Conservation (phyloP, 2,888 invertebrate genomes). For the Bhutanitis thaidina region DNA sequence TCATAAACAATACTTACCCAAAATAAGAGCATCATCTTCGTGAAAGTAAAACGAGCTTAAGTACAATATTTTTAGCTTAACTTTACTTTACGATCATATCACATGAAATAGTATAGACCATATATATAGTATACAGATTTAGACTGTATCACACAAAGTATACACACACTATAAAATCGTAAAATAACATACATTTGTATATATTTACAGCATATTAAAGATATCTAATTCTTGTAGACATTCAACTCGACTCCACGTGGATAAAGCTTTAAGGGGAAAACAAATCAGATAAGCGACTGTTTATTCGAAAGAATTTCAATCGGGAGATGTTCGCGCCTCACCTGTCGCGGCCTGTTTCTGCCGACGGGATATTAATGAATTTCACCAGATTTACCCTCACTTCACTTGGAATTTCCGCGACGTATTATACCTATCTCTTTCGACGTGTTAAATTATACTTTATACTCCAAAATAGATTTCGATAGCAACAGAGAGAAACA, state of each 20-base stretch:
- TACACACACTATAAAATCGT: no score
- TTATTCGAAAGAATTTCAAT: slow-evolving; percentile 69
- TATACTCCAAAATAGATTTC: slow-evolving; percentile 11
- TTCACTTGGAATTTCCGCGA: slow-evolving; percentile 16
- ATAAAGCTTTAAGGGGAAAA: slow-evolving; percentile 31
- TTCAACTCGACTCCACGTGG: slow-evolving; percentile 7
- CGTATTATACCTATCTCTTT: slow-evolving; percentile 19
- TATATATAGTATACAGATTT: no score
- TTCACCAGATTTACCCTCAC: slow-evolving; percentile 32
- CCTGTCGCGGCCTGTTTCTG: slow-evolving; percentile 57
- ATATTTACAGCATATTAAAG: no score
- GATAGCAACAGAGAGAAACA: neutral
- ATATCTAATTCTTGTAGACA: slow-evolving; percentile 1
- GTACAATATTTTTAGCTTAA: no score
- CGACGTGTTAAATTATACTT: slow-evolving; percentile 24
- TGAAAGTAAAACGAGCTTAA: no score
- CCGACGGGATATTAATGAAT: slow-evolving; percentile 60
- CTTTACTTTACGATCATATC: no score
- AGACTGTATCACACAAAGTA: no score
- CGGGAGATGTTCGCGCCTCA: slow-evolving; percentile 39
- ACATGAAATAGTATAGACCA: no score
- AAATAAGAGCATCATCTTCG: no score
- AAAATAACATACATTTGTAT: no score
- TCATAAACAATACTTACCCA: no score
- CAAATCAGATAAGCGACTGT: slow-evolving; percentile 62